Evolutionary conservation across 23 tunicate species (phyloP).

Genomic region (Trididemnum clinides): DNA sequence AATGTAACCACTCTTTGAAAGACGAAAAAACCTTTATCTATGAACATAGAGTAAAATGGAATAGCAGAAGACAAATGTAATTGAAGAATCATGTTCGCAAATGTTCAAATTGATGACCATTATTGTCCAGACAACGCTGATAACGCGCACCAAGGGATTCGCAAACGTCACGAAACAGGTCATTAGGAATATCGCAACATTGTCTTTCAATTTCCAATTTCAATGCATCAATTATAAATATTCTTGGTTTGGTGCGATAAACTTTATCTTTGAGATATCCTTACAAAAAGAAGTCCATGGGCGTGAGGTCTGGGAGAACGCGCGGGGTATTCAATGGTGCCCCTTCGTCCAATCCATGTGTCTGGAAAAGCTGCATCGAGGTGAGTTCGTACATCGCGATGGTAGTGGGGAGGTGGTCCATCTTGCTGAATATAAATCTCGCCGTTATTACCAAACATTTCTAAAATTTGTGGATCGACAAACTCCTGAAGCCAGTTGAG

Average conservation of each 20-base stretch:
- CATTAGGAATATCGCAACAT: neutral
- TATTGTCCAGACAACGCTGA: neutral
- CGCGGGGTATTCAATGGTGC: neutral
- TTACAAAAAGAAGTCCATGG: neutral
- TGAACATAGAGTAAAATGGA: neutral
- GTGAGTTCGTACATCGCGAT: neutral
- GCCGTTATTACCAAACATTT: neutral
- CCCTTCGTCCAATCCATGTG: neutral
- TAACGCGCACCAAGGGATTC: neutral
- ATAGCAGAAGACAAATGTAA: neutral
- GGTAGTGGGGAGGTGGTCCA: neutral
- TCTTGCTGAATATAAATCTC: neutral
- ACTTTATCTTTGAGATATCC: neutral
- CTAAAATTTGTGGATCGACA: neutral
- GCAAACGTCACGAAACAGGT: neutral
- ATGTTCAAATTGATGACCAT: neutral
- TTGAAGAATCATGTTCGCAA: neutral
- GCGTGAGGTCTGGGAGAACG: neutral
- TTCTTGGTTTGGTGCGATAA: neutral
- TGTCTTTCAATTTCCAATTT: neutral
- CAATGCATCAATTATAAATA: neutral
- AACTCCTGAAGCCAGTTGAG: neutral
- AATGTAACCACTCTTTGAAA: neutral
- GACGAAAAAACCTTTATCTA: neutral
- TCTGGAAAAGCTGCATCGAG: neutral